Conservation (phyloP, 2,113 vertebrate species). For the Melanerpes formicivorus region DNA sequence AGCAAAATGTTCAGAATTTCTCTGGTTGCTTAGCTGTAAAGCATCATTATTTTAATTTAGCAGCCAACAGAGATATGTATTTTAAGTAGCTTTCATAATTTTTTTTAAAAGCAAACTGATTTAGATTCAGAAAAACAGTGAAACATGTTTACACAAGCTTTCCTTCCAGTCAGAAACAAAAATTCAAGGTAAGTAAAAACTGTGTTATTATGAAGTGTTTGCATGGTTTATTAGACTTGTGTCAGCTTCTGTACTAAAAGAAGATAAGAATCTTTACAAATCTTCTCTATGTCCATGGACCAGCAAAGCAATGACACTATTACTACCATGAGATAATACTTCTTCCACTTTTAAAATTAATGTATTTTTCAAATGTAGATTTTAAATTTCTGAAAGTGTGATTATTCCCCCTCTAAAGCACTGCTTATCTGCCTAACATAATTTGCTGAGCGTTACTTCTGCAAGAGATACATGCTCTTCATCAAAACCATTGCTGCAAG, state of each 20-base stretch:
- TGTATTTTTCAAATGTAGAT: not conserved
- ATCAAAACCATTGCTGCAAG: not conserved
- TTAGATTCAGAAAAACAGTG: not conserved
- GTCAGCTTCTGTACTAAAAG: not conserved
- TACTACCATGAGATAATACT: not conserved
- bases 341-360: not conserved
- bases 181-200: not conserved
- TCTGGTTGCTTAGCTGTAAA: not conserved
- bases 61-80: not conserved
- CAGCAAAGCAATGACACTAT: not conserved
- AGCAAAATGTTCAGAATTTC: not conserved
- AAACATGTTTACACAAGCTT: not conserved
- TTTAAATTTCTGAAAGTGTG: not conserved
- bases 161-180: not conserved
- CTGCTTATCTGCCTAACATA: not conserved
- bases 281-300: not conserved
- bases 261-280: not conserved
- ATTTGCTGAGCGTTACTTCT: not conserved
- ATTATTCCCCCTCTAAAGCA: not conserved
- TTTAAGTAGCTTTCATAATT: slow-evolving; percentile 10
- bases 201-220: not conserved
- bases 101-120: not conserved
- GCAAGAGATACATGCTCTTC: not conserved
- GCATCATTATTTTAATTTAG: not conserved
- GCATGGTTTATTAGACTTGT: not conserved